These are phyloP conservation scores for Acridotheres tristis DNA, from an alignment of 2,797 vertebrate genomes.

Conservation along the genomic window DNA sequence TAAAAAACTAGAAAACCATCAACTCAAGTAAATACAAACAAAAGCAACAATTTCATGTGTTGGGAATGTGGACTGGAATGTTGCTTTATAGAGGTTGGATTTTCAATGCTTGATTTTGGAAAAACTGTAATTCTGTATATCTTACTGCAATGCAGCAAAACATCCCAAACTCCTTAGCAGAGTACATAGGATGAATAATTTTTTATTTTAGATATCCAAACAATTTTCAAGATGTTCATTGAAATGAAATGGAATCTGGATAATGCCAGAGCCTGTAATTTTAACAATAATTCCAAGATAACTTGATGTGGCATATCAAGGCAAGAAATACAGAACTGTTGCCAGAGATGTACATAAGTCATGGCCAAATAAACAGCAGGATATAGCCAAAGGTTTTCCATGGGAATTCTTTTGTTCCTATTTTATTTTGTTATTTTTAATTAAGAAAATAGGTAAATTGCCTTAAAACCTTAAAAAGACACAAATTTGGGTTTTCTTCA, in stretches of 20 bases:
- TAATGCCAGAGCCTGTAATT: slow-evolving; percentile 50
- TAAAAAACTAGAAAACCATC: background rate
- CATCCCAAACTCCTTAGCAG: background rate
- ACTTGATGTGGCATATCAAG: slow-evolving; percentile 30
- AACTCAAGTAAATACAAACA: background rate
- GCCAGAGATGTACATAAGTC: background rate
- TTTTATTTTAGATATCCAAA: slow-evolving; percentile 2
- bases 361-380: background rate
- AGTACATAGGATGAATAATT: background rate
- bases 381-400: background rate
- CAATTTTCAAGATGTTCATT: background rate
- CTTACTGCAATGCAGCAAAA: background rate
- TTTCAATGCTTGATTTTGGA: background rate
- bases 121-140: background rate
- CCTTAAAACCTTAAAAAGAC: background rate
- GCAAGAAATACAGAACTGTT: background rate
- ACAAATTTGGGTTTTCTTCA: background rate
- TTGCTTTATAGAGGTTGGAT: background rate
- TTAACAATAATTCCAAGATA: slow-evolving; percentile 49
- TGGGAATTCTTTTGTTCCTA: background rate
- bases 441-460: background rate
- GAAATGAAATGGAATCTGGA: slow-evolving; percentile 33
- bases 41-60: background rate
- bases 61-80: background rate
- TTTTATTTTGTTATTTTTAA: background rate